phyloP scores from a whole-genome alignment of 2,797 vertebrate species.

The Saxicola maurus region DNA sequence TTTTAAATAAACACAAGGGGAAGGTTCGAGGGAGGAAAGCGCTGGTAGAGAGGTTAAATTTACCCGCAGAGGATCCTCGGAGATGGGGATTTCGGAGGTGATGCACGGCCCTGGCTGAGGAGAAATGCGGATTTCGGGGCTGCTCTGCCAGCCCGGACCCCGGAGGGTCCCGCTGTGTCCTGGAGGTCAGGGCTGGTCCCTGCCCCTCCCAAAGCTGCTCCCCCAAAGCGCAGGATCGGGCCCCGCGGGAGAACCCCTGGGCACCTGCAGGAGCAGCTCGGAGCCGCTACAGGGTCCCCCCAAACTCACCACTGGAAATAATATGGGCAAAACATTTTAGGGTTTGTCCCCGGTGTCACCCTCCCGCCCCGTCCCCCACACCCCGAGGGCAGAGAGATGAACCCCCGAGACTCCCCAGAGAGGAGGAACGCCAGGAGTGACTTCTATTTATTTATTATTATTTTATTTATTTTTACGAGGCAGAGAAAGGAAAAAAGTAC shows the following conservation, averaged over 20 bases:
- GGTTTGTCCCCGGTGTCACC: background rate
- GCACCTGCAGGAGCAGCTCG: background rate
- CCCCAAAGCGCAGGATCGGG: background rate
- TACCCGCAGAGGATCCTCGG: background rate
- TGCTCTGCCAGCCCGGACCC: background rate
- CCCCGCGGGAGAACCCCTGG: background rate
- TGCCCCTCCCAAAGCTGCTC: background rate
- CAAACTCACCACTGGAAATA: background rate
- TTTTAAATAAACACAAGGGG: background rate
- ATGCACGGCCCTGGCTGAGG: too few relatives aligned
- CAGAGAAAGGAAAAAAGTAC: accelerated
- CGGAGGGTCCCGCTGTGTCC: background rate
- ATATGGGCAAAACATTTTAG: accelerated
- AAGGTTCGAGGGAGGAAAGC: background rate
- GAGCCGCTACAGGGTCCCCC: accelerated
- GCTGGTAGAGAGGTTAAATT: background rate
- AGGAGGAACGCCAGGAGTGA: accelerated
- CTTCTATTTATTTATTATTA: too few relatives aligned
- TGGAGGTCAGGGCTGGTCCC: background rate
- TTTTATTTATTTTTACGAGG: too few relatives aligned
- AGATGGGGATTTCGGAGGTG: background rate
- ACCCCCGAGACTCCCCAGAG: background rate
- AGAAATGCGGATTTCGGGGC: too few relatives aligned
- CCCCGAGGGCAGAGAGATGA: background rate
- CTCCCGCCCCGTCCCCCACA: background rate